Base-by-base conservation (phyloP, 2,888 invertebrate genomes). In the Drosophila mettleri region DNA sequence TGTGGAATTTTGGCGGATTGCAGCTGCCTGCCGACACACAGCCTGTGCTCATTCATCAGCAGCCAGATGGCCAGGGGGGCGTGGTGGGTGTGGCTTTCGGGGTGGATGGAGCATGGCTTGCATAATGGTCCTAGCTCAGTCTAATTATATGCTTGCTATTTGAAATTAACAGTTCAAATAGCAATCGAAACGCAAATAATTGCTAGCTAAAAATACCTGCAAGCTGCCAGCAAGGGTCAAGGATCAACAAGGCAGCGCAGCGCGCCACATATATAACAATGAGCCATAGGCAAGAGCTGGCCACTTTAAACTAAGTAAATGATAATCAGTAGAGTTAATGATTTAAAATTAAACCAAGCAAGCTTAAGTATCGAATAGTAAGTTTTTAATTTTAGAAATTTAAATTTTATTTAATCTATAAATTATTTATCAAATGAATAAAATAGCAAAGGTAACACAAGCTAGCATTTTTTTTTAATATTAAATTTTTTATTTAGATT, bases 111-210 rank as follows among this genome's bases (percentile, higher is more conserved):
- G 29, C 36, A 10, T 8, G 10, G 61, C 16, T n/a, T 9, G 36
- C 16, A 20, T 41, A 55, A 33, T 31, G 39, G 27, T 31, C 43
- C 31, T 31, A 29, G 63, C 70, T 39, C 41, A 29, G 48, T 27
- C 78, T 77, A 74, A 74, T 74, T 74, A 74, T 72, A 72, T 67
- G 59, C 48, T 49, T 16, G 62, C 36, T 53, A 51, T 66, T 48
- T 27, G 55, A 72, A 78, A 74, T 78, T 63, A 77, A 36, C 78
- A 60, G 78, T 54, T 78, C 73, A 73, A 78, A 63, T 60, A 67
- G 41, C 74, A 51, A 45, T 46, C 27, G 63, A 57, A 48, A 63
- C 61, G 45, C 60, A 60, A 72, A 67, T 78, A 41, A 46, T 45
- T 41, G 22, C 39, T 9, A 51, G 29, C 64, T 49, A 12, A 43